phyloP scores from a whole-genome alignment of 2,888 invertebrate genomes.

The Eilema caniola region DNA sequence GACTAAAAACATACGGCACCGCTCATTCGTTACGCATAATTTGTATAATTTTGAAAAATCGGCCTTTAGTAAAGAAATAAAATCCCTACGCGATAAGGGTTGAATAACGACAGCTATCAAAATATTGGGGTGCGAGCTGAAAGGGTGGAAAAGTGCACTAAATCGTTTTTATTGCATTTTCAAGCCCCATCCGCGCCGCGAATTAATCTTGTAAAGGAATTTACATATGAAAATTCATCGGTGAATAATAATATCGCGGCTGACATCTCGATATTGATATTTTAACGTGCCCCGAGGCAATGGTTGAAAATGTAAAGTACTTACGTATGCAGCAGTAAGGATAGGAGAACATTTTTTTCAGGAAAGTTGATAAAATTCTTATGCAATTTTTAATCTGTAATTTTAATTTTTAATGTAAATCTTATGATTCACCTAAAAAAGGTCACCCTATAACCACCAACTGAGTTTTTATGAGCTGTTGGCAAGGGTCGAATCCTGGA shows the following conservation, averaged over 20 bases:
- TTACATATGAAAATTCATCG: constrained; percentile 71
- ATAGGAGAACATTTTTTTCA: not conserved
- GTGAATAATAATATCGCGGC: constrained; percentile 48
- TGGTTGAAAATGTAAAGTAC: no score
- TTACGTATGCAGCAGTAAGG: no score
- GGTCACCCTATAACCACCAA: no score
- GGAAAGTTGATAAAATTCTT: not conserved
- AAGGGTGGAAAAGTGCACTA: constrained; percentile 76
- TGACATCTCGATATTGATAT: constrained; percentile 12
- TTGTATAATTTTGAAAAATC: constrained; percentile 15
- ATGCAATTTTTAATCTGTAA: no score
- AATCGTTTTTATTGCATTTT: constrained; percentile 81
- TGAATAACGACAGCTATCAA: constrained; percentile 63
- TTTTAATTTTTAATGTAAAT: no score
- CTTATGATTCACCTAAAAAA: no score
- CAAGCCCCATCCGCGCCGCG: constrained; percentile 55
- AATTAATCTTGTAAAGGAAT: constrained; percentile 70
- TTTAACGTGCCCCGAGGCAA: not conserved
- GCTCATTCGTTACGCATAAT: not conserved
- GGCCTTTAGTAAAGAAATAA: constrained; percentile 29
- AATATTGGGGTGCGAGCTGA: constrained; percentile 57
- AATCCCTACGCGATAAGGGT: constrained; percentile 43
- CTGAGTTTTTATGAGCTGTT: no score
- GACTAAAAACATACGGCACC: not conserved
- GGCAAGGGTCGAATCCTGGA: no score